A percentile compares a stretch with the other conserved stretches of the same genome.
phyloP scores from a whole-genome alignment of 2,888 invertebrate species.

The Eurytoma californica region DNA sequence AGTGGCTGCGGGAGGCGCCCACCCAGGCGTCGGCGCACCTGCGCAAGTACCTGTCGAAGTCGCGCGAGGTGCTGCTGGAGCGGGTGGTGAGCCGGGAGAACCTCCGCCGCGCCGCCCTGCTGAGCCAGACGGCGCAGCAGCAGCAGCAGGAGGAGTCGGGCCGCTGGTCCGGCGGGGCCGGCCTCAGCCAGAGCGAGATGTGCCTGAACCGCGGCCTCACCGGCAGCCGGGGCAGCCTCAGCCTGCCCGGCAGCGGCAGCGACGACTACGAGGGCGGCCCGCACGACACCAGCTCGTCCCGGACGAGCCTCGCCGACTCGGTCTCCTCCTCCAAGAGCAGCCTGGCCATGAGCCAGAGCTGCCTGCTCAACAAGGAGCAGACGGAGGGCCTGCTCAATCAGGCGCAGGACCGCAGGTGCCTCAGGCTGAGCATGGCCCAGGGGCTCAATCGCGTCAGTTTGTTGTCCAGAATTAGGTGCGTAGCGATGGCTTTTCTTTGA shows the following conservation, averaged over 20 bases:
- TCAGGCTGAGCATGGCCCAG: conserved; percentile 68
- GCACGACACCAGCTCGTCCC: conserved; percentile 66
- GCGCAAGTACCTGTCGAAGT: conserved; percentile 76
- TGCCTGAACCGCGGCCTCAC: conserved; percentile 71
- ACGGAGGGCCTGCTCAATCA: conserved; percentile 71
- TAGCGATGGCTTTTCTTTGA: neutral
- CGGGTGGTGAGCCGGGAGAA: conserved; percentile 74
- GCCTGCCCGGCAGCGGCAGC: conserved; percentile 66
- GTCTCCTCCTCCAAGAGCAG: conserved; percentile 67
- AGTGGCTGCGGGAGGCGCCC: conserved; percentile 77
- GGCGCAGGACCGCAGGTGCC: conserved; percentile 69
- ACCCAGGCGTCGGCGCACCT: conserved; percentile 73
- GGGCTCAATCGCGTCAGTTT: conserved; percentile 65
- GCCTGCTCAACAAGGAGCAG: conserved; percentile 71
- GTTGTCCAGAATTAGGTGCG: conserved; percentile 69
- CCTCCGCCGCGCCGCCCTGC: conserved; percentile 68
- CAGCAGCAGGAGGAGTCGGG: conserved; percentile 56
- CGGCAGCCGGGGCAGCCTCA: conserved; percentile 67
- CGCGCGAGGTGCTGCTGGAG: conserved; percentile 76
- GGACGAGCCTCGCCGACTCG: conserved; percentile 57
- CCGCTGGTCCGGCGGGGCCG: conserved; percentile 61
- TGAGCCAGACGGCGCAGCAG: conserved; percentile 65
- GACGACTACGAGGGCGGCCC: conserved; percentile 60
- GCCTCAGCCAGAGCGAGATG: conserved; percentile 76
- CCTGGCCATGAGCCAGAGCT: conserved; percentile 70